Percentiles rank a stretch among this genome's conserved stretches.
phyloP scores from a whole-genome alignment of 1,140 invertebrate species.

The Pinna nobilis region DNA sequence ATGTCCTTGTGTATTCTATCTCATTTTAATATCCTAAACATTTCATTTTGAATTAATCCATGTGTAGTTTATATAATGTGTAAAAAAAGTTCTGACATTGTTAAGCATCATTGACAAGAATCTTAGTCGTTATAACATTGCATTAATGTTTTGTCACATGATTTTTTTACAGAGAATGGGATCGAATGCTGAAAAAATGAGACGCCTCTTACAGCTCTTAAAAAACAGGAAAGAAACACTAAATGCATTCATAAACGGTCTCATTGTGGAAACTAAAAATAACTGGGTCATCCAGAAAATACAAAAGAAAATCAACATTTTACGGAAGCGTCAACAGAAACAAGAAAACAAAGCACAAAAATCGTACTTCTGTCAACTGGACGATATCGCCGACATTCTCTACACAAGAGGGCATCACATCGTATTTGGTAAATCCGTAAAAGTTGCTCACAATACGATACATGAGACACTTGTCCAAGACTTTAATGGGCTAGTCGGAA shows the following conservation, averaged over 20 bases:
- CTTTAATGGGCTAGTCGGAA: not conserved
- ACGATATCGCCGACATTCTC: slow-evolving; percentile 11
- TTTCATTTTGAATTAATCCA: not conserved
- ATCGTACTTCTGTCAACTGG: slow-evolving; percentile 14
- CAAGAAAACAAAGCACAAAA: slow-evolving; percentile 7
- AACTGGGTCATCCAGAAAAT: slow-evolving; percentile 15
- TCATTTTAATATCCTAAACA: too few relatives aligned
- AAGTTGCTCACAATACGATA: slow-evolving; percentile 1
- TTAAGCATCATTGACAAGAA: too few relatives aligned
- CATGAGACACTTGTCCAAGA: slow-evolving; percentile 7
- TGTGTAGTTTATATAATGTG: not conserved
- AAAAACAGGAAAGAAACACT: slow-evolving; percentile 5
- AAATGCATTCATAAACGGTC: not conserved
- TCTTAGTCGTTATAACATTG: not conserved
- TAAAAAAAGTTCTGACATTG: too few relatives aligned
- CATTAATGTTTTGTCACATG: not conserved
- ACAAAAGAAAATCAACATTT: slow-evolving; percentile 4
- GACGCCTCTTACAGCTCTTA: slow-evolving; percentile 1
- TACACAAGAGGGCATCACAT: not conserved
- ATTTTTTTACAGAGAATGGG: slow-evolving; percentile 1
- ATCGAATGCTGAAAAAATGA: not conserved
- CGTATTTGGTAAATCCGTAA: slow-evolving; percentile 15
- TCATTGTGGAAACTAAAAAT: slow-evolving; percentile 3
- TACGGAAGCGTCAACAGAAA: slow-evolving; percentile 1
- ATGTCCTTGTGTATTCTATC: too few relatives aligned